These are phyloP conservation scores for Lycaon pictus DNA, from an alignment of 2,113 vertebrate genomes.

Conservation along the genomic window DNA sequence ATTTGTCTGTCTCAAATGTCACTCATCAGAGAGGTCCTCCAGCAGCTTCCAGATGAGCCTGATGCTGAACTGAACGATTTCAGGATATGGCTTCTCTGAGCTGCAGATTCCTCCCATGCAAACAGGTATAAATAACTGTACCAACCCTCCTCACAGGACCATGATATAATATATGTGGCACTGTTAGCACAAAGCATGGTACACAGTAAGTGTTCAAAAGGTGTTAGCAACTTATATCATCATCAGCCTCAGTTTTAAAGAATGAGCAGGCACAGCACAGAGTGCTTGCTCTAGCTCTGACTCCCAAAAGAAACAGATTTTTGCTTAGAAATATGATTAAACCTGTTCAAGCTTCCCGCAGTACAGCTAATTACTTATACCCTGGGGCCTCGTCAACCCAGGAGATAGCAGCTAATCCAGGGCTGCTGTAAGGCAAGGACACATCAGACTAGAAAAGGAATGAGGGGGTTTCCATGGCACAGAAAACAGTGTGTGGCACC, in stretches of 20 bases:
- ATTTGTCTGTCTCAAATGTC: not conserved
- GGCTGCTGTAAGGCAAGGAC: not conserved
- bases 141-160: not conserved
- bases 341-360: not conserved
- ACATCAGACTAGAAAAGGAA: not conserved
- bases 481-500: not conserved
- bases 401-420: not conserved
- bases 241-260: not conserved
- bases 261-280: not conserved
- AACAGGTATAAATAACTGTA: not conserved
- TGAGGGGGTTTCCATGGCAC: not conserved
- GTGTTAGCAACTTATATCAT: not conserved
- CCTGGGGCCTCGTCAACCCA: not conserved
- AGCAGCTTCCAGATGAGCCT: not conserved
- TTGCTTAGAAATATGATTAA: conserved; percentile 47
- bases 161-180: not conserved
- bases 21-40: not conserved
- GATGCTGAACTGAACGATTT: not conserved
- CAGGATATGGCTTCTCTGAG: not conserved
- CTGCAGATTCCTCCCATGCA: conserved; percentile 39
- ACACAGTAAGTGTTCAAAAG: not conserved
- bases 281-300: not conserved
- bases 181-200: not conserved
- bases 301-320: conserved; percentile 13
- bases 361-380: conserved; percentile 25